These are phyloP conservation scores for Pammene fasciana DNA, from an alignment of 2,888 invertebrate genomes.

Conservation along the genomic window DNA sequence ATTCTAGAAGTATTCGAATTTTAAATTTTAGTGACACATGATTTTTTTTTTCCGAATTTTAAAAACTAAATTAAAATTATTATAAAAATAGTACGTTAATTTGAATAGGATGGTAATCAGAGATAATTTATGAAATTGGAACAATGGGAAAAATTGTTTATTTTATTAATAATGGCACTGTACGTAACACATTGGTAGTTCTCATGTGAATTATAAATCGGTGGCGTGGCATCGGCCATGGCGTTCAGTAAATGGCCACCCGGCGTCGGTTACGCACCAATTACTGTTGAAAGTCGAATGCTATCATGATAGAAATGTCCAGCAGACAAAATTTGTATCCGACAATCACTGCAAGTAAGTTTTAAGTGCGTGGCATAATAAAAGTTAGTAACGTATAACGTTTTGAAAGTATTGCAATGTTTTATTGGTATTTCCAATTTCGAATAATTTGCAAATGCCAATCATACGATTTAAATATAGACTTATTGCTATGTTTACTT, in stretches of 20 bases:
- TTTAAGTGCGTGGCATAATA: conserved; percentile 1
- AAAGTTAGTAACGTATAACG: neutral
- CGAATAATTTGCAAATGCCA: neutral
- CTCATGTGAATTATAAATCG: conserved; percentile 66
- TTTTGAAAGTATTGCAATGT: neutral
- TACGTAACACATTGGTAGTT: conserved; percentile 50
- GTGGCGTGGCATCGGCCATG: conserved; percentile 40
- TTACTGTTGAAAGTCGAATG: conserved; percentile 40
- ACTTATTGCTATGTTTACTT: neutral
- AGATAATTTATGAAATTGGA: neutral
- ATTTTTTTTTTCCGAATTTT: too few relatives aligned
- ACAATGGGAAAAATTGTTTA: neutral
- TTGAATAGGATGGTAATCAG: too few relatives aligned
- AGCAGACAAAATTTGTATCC: conserved; percentile 73
- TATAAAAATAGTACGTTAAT: too few relatives aligned
- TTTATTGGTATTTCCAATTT: neutral
- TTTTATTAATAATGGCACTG: conserved; percentile 46
- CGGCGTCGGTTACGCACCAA: conserved; percentile 47
- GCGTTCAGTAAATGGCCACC: conserved; percentile 50
- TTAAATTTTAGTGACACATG: conserved; percentile 14
- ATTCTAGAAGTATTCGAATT: neutral
- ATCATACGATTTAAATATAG: neutral
- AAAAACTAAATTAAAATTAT: too few relatives aligned
- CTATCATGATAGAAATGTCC: conserved; percentile 68
- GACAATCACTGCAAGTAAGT: conserved; percentile 59